Evolutionary conservation across 2,113 vertebrate genomes (phyloP).

Genomic region (Xenopus tropicalis): UCB_Xtro_10.0 CM004445.2:144294001-144294500

Average conservation of each 20-base stretch:
- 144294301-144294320: neutral
- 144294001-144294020: no score
- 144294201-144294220: neutral
- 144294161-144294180: neutral
- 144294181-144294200: neutral
- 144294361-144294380: no score
- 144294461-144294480: neutral
- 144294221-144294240: conserved; percentile 12
- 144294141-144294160: neutral
- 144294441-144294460: neutral
- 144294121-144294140: neutral
- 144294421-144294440: conserved; percentile 7
- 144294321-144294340: no score
- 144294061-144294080: no score
- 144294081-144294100: conserved; percentile 6
- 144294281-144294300: neutral
- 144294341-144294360: no score
- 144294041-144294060: no score
- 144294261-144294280: conserved; percentile 16
- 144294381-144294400: neutral
- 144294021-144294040: no score
- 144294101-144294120: neutral
- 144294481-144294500: conserved; percentile 1
- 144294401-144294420: conserved; percentile 6
- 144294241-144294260: conserved; percentile 9